These are phyloP conservation scores for Gastrophysa polygoni DNA, from an alignment of 2,888 invertebrate species.

Conservation along the genomic window DNA sequence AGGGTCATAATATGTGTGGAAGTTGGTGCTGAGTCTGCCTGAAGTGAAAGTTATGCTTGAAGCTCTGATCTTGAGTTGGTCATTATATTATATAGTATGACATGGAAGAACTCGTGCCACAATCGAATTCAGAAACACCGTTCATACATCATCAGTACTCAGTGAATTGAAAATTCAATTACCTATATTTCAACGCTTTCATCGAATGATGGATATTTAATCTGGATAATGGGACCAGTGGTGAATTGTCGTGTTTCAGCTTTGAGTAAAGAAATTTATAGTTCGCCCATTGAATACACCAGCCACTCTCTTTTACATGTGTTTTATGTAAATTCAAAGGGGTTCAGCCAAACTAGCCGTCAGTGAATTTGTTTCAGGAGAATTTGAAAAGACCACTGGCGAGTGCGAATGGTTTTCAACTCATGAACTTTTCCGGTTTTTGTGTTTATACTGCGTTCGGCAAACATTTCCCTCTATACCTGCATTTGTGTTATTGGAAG, in stretches of 20 bases:
- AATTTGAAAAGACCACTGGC: constrained; percentile 44
- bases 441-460: constrained; percentile 38
- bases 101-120: not conserved
- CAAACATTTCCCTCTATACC: constrained; percentile 35
- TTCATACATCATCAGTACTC: constrained; percentile 10
- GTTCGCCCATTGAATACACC: constrained; percentile 26
- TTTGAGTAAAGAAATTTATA: constrained; percentile 37
- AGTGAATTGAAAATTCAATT: constrained; percentile 25
- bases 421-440: constrained; percentile 40
- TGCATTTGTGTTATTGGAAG: constrained; percentile 32
- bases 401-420: constrained; percentile 45
- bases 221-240: constrained; percentile 32
- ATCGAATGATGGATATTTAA: constrained; percentile 33
- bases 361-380: constrained; percentile 46
- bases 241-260: constrained; percentile 29
- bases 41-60: too few species aligned
- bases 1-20: too few species aligned
- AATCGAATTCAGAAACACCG: not conserved
- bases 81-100: not conserved
- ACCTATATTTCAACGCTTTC: constrained; percentile 18
- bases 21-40: too few species aligned
- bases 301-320: constrained; percentile 34
- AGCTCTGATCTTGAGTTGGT: too few species aligned
- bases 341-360: constrained; percentile 36
- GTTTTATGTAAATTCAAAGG: constrained; percentile 43